Base-by-base conservation (phyloP, 2,113 vertebrate species). In the Myocastor coypus region DNA sequence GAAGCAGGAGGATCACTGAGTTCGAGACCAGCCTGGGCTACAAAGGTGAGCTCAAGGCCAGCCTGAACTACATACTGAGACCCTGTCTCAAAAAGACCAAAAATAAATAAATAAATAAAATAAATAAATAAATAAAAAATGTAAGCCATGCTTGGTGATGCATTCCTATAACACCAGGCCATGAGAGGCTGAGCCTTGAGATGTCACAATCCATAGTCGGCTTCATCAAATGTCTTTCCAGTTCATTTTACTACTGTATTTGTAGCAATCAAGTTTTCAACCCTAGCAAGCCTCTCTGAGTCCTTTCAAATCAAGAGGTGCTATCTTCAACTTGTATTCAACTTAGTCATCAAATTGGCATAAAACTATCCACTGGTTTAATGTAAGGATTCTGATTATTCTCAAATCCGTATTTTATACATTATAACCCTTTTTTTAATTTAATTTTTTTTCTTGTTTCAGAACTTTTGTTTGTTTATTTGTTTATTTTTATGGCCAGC, bases 371-470 rank as follows among this genome's bases (percentile, higher is more conserved):
- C 96, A 99, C 99, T 0, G 99, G 99, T 91, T 99, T 99, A 10
- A 99, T 99, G 94, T 99, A 99, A 32, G 99, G 99, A 97, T 99
- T 99, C 98, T 99, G 99, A 97, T 99, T 99, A 64, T 99, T 99
- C 26, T 99, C 99, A 0, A 99, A 99, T 2, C 99, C 99, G 94
- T 99, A 99, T 99, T 99, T 99, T 99, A 99, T 99, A 89, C 99
- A 99, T 4, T 99, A 98, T n/a, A 99, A 98, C 96, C 99, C 99
- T 97, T 99, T 99, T 77, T n/a, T n/a, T n/a, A n/a, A n/a, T n/a
- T n/a, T n/a, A n/a, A n/a, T n/a, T n/a, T n/a, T n/a, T n/a, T n/a
- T n/a, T n/a, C n/a, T n/a, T n/a, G n/a, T n/a, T n/a, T n/a, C n/a
- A n/a, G n/a, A n/a, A n/a, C n/a, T n/a, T n/a, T n/a, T n/a, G n/a